Conservation (phyloP, 2,113 vertebrate species). For the Otolemur garnettii region DNA sequence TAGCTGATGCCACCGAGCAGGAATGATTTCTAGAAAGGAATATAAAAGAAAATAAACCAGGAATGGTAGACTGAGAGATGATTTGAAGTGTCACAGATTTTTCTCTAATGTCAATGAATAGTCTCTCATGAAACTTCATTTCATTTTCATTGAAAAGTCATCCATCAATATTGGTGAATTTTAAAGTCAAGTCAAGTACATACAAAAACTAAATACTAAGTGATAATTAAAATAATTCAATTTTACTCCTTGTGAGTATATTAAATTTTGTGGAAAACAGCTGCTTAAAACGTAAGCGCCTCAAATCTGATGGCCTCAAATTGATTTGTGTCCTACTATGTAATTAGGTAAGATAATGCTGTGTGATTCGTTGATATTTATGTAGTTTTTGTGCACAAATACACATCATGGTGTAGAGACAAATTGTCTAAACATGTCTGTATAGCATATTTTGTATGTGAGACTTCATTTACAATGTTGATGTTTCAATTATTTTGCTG, state of each 20-base stretch:
- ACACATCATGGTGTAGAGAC: background rate
- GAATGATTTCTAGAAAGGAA: background rate
- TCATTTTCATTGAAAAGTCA: constrained; percentile 39
- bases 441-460: background rate
- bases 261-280: constrained; percentile 51
- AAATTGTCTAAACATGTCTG: background rate
- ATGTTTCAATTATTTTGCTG: constrained; percentile 40
- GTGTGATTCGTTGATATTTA: background rate
- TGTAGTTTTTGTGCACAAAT: constrained; percentile 14
- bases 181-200: constrained; percentile 34
- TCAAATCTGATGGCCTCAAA: background rate
- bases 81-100: background rate
- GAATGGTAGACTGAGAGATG: background rate
- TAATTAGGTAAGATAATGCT: background rate
- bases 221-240: constrained; percentile 19
- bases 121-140: constrained; percentile 11
- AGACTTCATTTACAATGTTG: constrained; percentile 37
- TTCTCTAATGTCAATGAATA: background rate
- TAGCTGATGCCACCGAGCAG: background rate
- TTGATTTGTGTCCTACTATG: background rate
- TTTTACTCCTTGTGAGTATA: constrained; percentile 7
- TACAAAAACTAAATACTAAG: background rate
- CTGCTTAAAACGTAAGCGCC: constrained; percentile 11
- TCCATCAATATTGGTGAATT: background rate
- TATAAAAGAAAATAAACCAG: constrained; percentile 23